phyloP scores from a whole-genome alignment of 2,113 vertebrate species.

The Saccopteryx leptura region DNA sequence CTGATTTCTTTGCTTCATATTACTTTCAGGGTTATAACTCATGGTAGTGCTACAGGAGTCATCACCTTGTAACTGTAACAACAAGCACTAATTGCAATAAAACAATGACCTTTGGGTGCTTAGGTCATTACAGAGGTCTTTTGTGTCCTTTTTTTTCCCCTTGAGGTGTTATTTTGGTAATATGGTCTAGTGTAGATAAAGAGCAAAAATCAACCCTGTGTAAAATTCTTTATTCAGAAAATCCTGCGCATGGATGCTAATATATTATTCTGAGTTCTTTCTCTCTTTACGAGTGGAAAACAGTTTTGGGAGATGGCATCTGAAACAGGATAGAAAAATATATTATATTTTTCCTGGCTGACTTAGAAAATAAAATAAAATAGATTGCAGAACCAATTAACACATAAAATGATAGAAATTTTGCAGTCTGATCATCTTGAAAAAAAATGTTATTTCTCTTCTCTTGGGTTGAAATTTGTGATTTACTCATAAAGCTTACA shows the following conservation, averaged over 20 bases:
- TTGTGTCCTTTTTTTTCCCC: background rate
- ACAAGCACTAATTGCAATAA: background rate
- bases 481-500: background rate
- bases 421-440: background rate
- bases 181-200: background rate
- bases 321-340: background rate
- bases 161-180: constrained; percentile 38
- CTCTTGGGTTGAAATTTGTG: background rate
- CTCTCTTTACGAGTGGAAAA: constrained; percentile 13
- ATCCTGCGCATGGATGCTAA: background rate
- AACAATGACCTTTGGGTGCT: background rate
- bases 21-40: constrained; percentile 69
- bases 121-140: background rate
- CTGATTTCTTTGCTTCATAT: constrained; percentile 69
- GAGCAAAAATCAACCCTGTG: background rate
- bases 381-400: background rate
- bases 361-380: background rate
- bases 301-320: background rate
- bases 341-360: background rate
- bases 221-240: constrained; percentile 1
- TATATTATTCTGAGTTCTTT: constrained; percentile 23
- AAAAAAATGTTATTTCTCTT: constrained; percentile 13
- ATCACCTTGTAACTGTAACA: background rate
- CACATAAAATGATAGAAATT: background rate
- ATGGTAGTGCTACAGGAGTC: background rate